phyloP scores from a whole-genome alignment of 2,888 invertebrate species.

The Myopa tessellatipennis region DNA sequence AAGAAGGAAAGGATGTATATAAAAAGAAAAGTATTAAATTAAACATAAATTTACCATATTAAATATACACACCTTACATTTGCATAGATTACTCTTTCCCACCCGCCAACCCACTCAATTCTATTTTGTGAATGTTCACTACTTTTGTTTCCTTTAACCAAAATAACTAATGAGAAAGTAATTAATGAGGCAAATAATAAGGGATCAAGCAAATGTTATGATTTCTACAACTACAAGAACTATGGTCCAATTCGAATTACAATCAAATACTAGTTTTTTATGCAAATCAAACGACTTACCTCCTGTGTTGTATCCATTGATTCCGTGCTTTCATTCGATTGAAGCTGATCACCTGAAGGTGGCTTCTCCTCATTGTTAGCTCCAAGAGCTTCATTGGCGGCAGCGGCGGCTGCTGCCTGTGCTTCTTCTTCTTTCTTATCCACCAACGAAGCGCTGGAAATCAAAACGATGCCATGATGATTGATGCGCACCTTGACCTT shows the following conservation, averaged over 20 bases:
- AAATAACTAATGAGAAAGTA: too few relatives aligned
- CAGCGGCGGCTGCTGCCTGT: slow-evolving; percentile 48
- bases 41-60: too few relatives aligned
- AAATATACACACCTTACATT: too few relatives aligned
- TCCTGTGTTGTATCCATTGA: slow-evolving; percentile 69
- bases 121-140: too few relatives aligned
- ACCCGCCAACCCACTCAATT: too few relatives aligned
- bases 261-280: too few relatives aligned
- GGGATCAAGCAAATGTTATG: slow-evolving; percentile 24
- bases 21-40: too few relatives aligned
- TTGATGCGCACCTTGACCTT: slow-evolving; percentile 96
- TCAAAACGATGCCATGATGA: slow-evolving; percentile 89
- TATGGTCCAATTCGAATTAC: too few relatives aligned
- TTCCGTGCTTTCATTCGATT: slow-evolving; percentile 63
- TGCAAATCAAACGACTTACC: slow-evolving; percentile 59
- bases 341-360: slow-evolving; percentile 54
- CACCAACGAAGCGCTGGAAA: slow-evolving; percentile 86
- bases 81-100: too few relatives aligned
- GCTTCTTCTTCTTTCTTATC: slow-evolving; percentile 76
- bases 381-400: slow-evolving; percentile 58
- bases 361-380: slow-evolving; percentile 63
- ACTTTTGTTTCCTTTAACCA: too few relatives aligned
- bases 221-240: slow-evolving; percentile 19
- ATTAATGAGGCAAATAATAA: neutral
- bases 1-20: too few relatives aligned